phyloP scores from a whole-genome alignment of 2,113 vertebrate species.

The Clupea harengus region DNA sequence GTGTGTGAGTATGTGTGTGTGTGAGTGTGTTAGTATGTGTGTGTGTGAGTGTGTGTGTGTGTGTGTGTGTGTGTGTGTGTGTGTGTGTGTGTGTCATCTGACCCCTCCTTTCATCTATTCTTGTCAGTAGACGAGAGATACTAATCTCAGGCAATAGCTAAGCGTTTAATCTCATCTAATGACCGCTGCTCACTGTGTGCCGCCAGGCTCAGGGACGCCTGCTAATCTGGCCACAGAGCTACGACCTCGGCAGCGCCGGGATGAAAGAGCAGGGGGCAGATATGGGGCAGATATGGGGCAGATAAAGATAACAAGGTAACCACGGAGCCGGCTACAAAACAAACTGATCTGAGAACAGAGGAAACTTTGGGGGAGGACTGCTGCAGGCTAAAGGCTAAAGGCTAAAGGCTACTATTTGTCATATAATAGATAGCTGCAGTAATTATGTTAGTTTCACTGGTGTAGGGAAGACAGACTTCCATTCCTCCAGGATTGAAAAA shows the following conservation, averaged over 20 bases:
- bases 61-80: not conserved
- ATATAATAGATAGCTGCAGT: no score
- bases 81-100: not conserved
- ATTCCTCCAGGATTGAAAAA: no score
- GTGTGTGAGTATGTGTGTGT: not conserved
- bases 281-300: not conserved
- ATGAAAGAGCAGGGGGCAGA: not conserved
- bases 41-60: not conserved
- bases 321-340: not conserved
- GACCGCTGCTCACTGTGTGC: not conserved
- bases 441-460: no score
- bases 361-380: no score
- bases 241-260: not conserved
- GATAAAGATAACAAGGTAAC: not conserved
- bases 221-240: no score
- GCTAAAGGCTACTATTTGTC: not conserved
- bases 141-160: conserved; percentile 13
- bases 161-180: conserved; percentile 14
- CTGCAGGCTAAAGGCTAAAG: no score
- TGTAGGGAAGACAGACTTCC: no score
- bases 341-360: not conserved
- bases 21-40: not conserved
- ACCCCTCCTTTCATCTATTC: no score
- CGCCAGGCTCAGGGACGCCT: not conserved
- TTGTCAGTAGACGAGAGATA: no score